A percentile compares a stretch with the other conserved stretches of the same genome.
Evolutionary conservation across 2,797 vertebrate genomes (phyloP).

Genomic region (Chelonia mydas): DNA sequence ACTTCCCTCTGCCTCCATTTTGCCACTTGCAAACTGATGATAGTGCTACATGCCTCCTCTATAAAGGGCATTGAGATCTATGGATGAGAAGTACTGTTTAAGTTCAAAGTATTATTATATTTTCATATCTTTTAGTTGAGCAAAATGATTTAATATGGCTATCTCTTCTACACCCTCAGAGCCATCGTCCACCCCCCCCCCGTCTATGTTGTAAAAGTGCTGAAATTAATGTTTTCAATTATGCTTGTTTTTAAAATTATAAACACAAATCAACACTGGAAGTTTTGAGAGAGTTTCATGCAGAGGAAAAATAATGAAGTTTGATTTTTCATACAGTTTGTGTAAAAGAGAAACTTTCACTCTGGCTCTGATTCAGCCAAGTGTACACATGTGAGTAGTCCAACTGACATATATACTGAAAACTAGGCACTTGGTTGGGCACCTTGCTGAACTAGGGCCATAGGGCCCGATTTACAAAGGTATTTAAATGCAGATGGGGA

Average conservation of each 20-base stretch:
- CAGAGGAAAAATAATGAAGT: neutral
- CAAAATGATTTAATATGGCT: neutral
- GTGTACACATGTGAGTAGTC: no score
- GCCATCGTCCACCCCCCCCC: neutral
- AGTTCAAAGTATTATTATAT: accelerated
- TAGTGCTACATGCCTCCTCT: neutral
- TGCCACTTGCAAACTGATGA: accelerated
- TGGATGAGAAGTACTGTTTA: accelerated
- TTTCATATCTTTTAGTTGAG: neutral
- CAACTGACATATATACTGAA: neutral
- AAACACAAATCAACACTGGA: neutral
- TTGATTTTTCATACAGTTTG: neutral
- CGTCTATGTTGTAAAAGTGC: neutral
- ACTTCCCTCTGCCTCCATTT: neutral
- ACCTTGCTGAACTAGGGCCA: neutral
- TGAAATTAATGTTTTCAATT: neutral
- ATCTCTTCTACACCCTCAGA: neutral
- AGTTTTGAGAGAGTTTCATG: neutral
- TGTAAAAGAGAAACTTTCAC: neutral
- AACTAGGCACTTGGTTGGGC: neutral
- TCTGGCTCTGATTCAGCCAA: neutral
- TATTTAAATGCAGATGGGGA: neutral
- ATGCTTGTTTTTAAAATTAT: neutral
- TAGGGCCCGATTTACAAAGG: neutral
- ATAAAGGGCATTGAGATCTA: neutral